These are phyloP conservation scores for Neelides sp. DNA, from an alignment of 1,140 invertebrate genomes.

Conservation along the genomic window DNA sequence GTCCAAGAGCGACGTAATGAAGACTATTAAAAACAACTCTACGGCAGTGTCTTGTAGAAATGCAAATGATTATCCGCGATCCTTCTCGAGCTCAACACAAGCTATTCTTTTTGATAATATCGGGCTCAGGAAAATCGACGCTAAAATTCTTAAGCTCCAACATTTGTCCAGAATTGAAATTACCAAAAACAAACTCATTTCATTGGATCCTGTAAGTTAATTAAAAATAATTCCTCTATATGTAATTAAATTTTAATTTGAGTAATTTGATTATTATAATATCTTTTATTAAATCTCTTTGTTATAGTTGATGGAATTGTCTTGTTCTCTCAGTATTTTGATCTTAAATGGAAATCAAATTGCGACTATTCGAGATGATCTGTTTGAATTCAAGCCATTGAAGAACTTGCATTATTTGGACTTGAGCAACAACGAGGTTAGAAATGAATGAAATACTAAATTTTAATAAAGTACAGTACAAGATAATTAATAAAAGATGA, in stretches of 20 bases:
- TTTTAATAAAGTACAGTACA: no score
- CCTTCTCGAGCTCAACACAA: background rate
- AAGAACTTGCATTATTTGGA: background rate
- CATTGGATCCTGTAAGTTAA: slow-evolving; percentile 5
- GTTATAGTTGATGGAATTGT: background rate
- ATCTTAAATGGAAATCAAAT: background rate
- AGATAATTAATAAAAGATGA: background rate
- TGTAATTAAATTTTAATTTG: background rate
- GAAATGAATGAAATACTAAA: no score
- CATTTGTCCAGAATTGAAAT: no score
- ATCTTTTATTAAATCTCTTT: background rate
- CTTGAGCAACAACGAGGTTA: slow-evolving; percentile 3
- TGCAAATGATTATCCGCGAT: slow-evolving; percentile 14
- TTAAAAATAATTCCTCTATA: background rate
- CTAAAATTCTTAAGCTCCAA: background rate
- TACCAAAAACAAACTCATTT: background rate
- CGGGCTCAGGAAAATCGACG: slow-evolving; percentile 6
- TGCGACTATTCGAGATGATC: slow-evolving; percentile 1
- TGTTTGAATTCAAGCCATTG: background rate
- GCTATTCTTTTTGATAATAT: background rate
- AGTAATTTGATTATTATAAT: background rate
- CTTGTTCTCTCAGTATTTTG: background rate
- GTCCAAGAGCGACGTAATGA: slow-evolving; percentile 4
- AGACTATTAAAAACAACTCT: background rate
- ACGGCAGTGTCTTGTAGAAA: background rate